Evolutionary conservation across 2,888 invertebrate genomes (phyloP).

Genomic region (Orthosia gracilis): DNA sequence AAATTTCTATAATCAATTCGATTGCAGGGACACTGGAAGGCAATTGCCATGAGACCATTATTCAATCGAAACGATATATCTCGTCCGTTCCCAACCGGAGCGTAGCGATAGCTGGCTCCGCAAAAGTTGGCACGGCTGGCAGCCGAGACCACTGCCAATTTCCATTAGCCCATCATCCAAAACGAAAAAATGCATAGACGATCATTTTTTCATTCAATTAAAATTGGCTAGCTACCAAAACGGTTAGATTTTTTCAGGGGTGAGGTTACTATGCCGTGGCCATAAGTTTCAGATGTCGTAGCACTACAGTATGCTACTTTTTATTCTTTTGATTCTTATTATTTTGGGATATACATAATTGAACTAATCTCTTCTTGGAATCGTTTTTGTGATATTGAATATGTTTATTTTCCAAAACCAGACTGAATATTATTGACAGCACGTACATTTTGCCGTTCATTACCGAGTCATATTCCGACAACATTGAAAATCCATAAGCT

Average conservation of each 20-base stretch:
- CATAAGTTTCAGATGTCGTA: conserved; percentile 16
- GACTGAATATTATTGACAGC: conserved; percentile 46
- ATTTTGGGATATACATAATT: not conserved
- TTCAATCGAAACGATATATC: conserved; percentile 90
- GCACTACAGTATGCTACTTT: conserved; percentile 16
- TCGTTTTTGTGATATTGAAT: not conserved
- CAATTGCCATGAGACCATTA: conserved; percentile 88
- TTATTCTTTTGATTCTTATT: not conserved
- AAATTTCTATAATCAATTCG: conserved; percentile 81
- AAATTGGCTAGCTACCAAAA: conserved; percentile 89
- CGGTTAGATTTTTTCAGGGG: conserved; percentile 74
- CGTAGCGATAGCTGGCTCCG: conserved; percentile 89
- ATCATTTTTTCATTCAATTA: conserved; percentile 91
- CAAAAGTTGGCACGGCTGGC: conserved; percentile 90
- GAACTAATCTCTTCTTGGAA: not conserved
- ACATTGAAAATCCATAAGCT: conserved; percentile 90
- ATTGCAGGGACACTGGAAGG: conserved; percentile 78
- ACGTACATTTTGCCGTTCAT: conserved; percentile 77
- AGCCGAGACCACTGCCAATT: conserved; percentile 90
- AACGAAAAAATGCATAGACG: conserved; percentile 91
- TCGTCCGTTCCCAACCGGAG: conserved; percentile 86
- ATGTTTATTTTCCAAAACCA: conserved; percentile 15
- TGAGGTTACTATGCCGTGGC: conserved; percentile 46
- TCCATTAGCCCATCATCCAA: conserved; percentile 91
- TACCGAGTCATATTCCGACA: conserved; percentile 82